phyloP scores from a whole-genome alignment of 1,140 invertebrate genomes.

The Oppia nitens region DNA sequence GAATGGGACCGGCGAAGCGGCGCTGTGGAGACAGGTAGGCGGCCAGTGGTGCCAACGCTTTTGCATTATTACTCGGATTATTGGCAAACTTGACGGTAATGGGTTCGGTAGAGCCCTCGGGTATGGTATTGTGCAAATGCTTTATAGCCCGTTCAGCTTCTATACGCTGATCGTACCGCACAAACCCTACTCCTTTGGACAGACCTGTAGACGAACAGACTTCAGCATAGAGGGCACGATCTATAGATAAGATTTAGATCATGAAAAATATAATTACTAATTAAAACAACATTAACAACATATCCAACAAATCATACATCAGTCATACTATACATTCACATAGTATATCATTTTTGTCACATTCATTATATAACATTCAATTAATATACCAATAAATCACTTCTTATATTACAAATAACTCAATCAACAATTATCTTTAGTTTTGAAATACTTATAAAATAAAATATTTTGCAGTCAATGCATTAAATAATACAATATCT shows the following conservation, averaged over 20 bases:
- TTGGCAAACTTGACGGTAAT: conserved; percentile 99
- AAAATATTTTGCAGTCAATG: too few species aligned
- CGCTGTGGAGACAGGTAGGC: conserved; percentile 56
- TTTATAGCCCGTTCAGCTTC: conserved; percentile 96
- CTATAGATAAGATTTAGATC: conserved; percentile 8
- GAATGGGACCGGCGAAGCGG: conserved; percentile 76
- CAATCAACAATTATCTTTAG: neutral
- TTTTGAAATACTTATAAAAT: too few species aligned
- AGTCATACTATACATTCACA: neutral
- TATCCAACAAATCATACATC: conserved; percentile 1
- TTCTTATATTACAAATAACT: neutral
- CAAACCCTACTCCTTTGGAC: conserved; percentile 98
- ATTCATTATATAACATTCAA: too few species aligned
- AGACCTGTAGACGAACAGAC: conserved; percentile 42
- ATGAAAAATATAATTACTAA: neutral
- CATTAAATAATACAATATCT: too few species aligned
- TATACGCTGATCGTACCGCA: conserved; percentile 90
- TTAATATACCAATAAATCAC: neutral
- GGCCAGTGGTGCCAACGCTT: conserved; percentile 71
- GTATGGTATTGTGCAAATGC: conserved; percentile 91
- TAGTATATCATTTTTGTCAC: too few species aligned
- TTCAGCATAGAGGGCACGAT: conserved; percentile 10
- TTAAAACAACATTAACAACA: conserved; percentile 6
- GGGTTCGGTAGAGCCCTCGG: conserved; percentile 83
- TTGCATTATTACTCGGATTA: conserved; percentile 82